These are phyloP conservation scores for Tachina fera DNA, from an alignment of 2,888 invertebrate genomes.

Conservation along the genomic window DNA sequence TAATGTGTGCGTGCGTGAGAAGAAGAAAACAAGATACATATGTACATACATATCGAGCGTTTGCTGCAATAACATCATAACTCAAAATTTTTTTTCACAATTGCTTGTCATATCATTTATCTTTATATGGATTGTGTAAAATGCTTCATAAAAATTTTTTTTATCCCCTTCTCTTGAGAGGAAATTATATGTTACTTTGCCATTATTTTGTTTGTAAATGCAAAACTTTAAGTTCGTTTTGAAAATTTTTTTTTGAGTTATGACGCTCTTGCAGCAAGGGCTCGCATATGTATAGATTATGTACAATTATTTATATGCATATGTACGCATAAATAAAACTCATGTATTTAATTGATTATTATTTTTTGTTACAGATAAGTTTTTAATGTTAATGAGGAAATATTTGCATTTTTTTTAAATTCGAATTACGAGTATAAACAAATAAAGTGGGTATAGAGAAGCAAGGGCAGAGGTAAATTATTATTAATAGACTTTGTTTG, in stretches of 20 bases:
- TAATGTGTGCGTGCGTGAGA: neutral
- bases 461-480: neutral
- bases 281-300: neutral
- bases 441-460: neutral
- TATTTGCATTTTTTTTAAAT: slow-evolving; percentile 4
- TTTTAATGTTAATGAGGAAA: neutral
- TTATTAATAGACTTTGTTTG: too few relatives aligned
- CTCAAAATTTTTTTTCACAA: too few relatives aligned
- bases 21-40: neutral
- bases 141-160: too few relatives aligned
- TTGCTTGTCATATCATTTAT: too few relatives aligned
- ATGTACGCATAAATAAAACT: neutral
- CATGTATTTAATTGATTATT: slow-evolving; percentile 1
- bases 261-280: too few relatives aligned
- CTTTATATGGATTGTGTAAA: too few relatives aligned
- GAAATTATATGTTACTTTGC: too few relatives aligned
- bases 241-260: too few relatives aligned
- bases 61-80: neutral
- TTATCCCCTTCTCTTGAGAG: too few relatives aligned
- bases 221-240: too few relatives aligned
- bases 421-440: neutral
- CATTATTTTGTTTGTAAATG: too few relatives aligned
- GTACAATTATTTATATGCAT: neutral
- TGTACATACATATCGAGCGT: slow-evolving; percentile 28
- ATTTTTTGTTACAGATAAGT: slow-evolving; percentile 6